phyloP scores from a whole-genome alignment of 2,888 invertebrate species.

The Drosophila pseudotakahashii region DNA sequence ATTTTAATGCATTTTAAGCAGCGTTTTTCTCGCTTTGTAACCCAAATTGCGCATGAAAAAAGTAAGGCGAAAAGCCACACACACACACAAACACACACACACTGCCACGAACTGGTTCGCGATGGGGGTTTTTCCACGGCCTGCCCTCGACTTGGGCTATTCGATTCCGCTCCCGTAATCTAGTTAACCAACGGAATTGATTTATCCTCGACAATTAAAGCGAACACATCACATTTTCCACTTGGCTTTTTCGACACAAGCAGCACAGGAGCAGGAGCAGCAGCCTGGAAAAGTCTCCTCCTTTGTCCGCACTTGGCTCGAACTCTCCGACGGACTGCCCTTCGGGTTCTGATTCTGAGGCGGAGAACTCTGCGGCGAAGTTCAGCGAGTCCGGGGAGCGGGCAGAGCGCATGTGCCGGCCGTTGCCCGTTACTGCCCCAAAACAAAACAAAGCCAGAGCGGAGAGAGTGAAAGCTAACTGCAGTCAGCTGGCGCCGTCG shows the following conservation, averaged over 20 bases:
- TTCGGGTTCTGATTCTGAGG: constrained; percentile 75
- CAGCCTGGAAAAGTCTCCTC: constrained; percentile 36
- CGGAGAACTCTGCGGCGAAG: constrained; percentile 74
- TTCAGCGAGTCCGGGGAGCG: constrained; percentile 43
- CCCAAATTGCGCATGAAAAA: constrained; percentile 78
- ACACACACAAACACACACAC: constrained; percentile 31
- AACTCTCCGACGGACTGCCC: constrained; percentile 69
- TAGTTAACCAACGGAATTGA: constrained; percentile 34
- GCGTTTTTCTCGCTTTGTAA: constrained; percentile 71
- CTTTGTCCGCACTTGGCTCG: constrained; percentile 37
- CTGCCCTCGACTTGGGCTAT: constrained; percentile 8
- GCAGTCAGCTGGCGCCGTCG: constrained; percentile 61
- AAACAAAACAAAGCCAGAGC: constrained; percentile 45
- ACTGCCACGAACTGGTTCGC: constrained; percentile 26
- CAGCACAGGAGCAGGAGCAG: constrained; percentile 30
- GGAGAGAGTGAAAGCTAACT: constrained; percentile 58
- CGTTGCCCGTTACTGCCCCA: constrained; percentile 30
- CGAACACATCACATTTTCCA: constrained; percentile 41
- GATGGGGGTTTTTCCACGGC: constrained; percentile 40
- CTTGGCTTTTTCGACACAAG: constrained; percentile 27
- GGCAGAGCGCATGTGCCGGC: constrained; percentile 36
- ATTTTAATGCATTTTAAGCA: constrained; percentile 76
- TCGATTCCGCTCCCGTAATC: constrained; percentile 19
- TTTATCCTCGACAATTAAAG: constrained; percentile 27
- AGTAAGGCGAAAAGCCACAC: constrained; percentile 59